Evolutionary conservation across 2,888 invertebrate genomes (phyloP), one percentile per base, ranked within the genome.

Genomic region (Chrysolina haemoptera): DNA sequence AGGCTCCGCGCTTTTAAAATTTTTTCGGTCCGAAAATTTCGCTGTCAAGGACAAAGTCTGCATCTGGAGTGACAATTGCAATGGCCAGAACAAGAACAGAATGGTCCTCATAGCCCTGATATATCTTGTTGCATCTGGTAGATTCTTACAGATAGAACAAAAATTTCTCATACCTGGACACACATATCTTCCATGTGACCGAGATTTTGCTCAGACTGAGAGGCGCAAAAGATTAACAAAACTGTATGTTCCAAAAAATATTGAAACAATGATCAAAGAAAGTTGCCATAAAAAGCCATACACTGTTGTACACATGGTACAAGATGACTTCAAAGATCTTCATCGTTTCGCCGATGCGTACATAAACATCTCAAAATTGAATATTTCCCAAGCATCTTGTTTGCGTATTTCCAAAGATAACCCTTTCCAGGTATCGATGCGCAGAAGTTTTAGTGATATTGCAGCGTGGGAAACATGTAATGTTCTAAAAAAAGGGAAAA

Each of bases 171-270:
- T 79, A 50, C 73, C 71, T 70, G 74, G 79, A 62, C 77, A 81
- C 68, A 76, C 75, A 35, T 81, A 72, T 55, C 68, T 79, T 66
- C 73, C 68, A 62, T 78, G 79, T 62, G 78, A 77, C 71, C 53
- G 77, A 40, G 77, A 80, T 69, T 79, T 22, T n/a, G 55, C 74
- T 41, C 55, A 76, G 48, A 80, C 79, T 41, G 76, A 80, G 74
- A 80, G 77, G 62, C 69, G 78, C 71, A 55, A 68, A 59, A 6
- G 68, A 55, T n/a, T 55, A 14, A 55, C 55, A 55, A 11, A 11
- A 55, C 22, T 43, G 43, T 43, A 43, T 43, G 43, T 43, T 43
- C 43, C 43, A 43, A 43, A 43, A 43, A 43, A 43, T 43, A 43
- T 43, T 43, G 43, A 43, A 43, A 43, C 43, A 43, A 43, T 43